Base-by-base conservation (phyloP, 2,888 invertebrate genomes). In the Leptinotarsa tumamoca region DNA sequence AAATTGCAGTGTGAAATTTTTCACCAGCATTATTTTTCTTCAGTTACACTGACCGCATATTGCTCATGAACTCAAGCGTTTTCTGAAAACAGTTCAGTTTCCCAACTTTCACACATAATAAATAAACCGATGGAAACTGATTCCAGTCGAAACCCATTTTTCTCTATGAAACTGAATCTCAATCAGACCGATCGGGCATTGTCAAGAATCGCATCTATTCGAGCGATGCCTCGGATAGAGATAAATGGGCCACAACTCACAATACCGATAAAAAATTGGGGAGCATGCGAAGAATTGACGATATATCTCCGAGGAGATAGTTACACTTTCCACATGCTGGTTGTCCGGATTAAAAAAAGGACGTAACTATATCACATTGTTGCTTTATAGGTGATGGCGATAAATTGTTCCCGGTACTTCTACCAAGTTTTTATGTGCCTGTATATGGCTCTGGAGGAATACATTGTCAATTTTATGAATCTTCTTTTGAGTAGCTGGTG, bases 301-400 rank as follows among this genome's bases (percentile, higher is more conserved):
- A 70, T 70, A 70, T 70, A 58, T 70, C 58, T 70, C 63, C 2
- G 43, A 33, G 43, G n/a, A 43, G 33, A 63, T 63, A 33, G 17
- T 56, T n/a, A 27, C 49, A 70, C 51, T 71, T 50, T 68, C 73
- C 51, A 66, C 76, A 73, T 33, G 76, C 76, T 76, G 76, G 21
- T 73, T 68, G 15, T 73, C 66, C 54, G 68, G 71, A 76, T 76
- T 76, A 73, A 76, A 76, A 76, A 73, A 69, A 56, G 71, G 61
- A 71, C 68, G 73, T 69, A 61, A 67, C 71, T 69, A 33, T 33
- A 33, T 66, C 72, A 73, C 73, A 73, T 76, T 76, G 73, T 73
- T 63, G 71, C 68, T 68, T 76, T 76, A 74, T 76, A 66, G 76
- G 51, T 49, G 75, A 68, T 21, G 56, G 33, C 56, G 61, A 75